Conservation (phyloP, 2,888 invertebrate genomes). For the Operophtera brumata region DNA sequence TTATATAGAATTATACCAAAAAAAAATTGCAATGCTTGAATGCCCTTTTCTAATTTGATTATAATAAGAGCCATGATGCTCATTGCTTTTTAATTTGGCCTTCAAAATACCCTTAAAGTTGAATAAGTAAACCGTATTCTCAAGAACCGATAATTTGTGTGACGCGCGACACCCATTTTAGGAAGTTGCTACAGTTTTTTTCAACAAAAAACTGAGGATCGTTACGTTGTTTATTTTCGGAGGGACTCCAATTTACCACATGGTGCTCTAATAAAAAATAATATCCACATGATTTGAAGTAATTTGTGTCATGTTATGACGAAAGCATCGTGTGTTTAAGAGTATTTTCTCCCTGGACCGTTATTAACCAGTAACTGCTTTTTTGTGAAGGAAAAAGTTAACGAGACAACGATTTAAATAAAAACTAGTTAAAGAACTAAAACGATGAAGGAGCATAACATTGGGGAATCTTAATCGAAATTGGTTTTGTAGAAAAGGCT, state of each 20-base stretch:
- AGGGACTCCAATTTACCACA: slow-evolving; percentile 77
- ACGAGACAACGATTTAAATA: slow-evolving; percentile 50
- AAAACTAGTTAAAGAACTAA: slow-evolving; percentile 43
- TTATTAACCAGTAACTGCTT: slow-evolving; percentile 69
- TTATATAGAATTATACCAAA: too few relatives aligned
- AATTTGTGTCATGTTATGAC: slow-evolving; percentile 73
- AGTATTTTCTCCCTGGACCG: slow-evolving; percentile 62
- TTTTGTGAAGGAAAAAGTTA: slow-evolving; percentile 60
- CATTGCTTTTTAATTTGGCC: slow-evolving; percentile 25
- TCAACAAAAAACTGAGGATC: slow-evolving; percentile 49
- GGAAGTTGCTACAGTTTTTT: slow-evolving; percentile 59
- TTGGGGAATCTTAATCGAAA: slow-evolving; percentile 23
- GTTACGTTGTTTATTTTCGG: slow-evolving; percentile 73
- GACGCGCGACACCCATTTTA: slow-evolving; percentile 57
- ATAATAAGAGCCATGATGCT: slow-evolving; percentile 20
- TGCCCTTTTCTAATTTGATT: slow-evolving; percentile 14
- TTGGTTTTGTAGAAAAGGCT: slow-evolving; percentile 1
- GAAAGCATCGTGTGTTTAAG: slow-evolving; percentile 72
- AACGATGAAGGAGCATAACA: slow-evolving; percentile 32
- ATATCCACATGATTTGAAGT: slow-evolving; percentile 75
- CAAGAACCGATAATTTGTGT: slow-evolving; percentile 54
- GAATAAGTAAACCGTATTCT: slow-evolving; percentile 47
- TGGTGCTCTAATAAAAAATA: slow-evolving; percentile 72
- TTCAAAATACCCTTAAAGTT: background rate
- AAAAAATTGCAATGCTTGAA: slow-evolving; percentile 5